Percentiles rank a stretch among this genome's conserved stretches.
Conservation (phyloP, 2,888 invertebrate species). For the Eulithis prunata region DNA sequence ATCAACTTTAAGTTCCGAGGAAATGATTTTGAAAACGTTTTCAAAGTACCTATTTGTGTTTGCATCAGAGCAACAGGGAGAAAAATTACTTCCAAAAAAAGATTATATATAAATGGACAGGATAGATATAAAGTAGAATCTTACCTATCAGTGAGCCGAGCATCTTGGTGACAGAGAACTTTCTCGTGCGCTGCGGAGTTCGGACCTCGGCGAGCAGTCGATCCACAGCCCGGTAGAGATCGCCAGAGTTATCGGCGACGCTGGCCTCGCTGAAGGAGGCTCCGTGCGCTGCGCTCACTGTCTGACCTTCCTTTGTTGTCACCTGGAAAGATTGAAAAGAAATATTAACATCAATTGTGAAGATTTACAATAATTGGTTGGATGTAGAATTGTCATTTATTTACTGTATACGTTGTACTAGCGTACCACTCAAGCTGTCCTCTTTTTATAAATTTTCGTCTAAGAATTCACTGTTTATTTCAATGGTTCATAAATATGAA, state of each 20-base stretch:
- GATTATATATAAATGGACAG: too few relatives aligned
- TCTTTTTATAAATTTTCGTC: neutral
- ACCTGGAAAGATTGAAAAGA: conserved; percentile 77
- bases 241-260: conserved; percentile 90
- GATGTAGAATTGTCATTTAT: too few relatives aligned
- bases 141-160: conserved; percentile 89
- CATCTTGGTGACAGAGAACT: conserved; percentile 92
- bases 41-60: too few relatives aligned
- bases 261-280: conserved; percentile 92
- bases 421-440: neutral
- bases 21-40: too few relatives aligned
- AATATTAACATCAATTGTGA: neutral
- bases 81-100: too few relatives aligned
- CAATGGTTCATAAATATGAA: neutral
- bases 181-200: conserved; percentile 86
- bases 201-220: conserved; percentile 87
- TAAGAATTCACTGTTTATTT: neutral
- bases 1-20: too few relatives aligned
- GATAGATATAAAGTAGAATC: neutral
- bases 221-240: conserved; percentile 90
- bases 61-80: too few relatives aligned
- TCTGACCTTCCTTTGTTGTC: conserved; percentile 88
- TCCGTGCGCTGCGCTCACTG: conserved; percentile 86
- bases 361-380: too few relatives aligned
- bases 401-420: too few relatives aligned